Evolutionary conservation across 2,113 vertebrate genomes (phyloP).

Genomic region (Falcunculus frontatus): DNA sequence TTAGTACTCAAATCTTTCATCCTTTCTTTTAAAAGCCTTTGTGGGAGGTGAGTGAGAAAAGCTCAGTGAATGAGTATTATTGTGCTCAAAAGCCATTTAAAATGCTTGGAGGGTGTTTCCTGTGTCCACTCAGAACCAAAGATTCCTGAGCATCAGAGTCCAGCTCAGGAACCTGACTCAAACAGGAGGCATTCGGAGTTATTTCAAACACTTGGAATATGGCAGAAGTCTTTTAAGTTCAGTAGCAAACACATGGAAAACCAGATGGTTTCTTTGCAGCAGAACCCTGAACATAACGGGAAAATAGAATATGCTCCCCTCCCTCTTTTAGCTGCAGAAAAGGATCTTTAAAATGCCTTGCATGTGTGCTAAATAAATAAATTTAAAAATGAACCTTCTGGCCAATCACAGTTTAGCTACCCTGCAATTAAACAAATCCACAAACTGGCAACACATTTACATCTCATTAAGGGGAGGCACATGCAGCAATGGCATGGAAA

Average conservation of each 20-base stretch:
- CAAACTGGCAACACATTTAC: slow-evolving; percentile 72
- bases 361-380: slow-evolving; percentile 64
- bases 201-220: not conserved
- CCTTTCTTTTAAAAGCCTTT: not conserved
- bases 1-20: not conserved
- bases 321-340: not conserved
- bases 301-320: not conserved
- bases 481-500: slow-evolving; percentile 73
- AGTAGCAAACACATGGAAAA: not conserved
- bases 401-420: slow-evolving; percentile 70
- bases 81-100: not conserved
- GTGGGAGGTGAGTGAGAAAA: not conserved
- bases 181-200: not conserved
- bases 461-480: slow-evolving; percentile 76
- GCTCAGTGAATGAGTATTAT: not conserved
- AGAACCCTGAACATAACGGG: not conserved
- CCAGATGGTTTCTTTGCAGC: not conserved
- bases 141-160: not conserved
- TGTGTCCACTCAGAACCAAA: not conserved
- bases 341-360: slow-evolving; percentile 30
- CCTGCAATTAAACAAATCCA: slow-evolving; percentile 79
- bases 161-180: not conserved
- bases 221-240: not conserved
- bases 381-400: slow-evolving; percentile 67
- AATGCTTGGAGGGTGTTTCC: not conserved